Evolutionary conservation across 2,888 invertebrate genomes (phyloP), one percentile per base, ranked within the genome.

Genomic region (Schizaphis graminum): DNA sequence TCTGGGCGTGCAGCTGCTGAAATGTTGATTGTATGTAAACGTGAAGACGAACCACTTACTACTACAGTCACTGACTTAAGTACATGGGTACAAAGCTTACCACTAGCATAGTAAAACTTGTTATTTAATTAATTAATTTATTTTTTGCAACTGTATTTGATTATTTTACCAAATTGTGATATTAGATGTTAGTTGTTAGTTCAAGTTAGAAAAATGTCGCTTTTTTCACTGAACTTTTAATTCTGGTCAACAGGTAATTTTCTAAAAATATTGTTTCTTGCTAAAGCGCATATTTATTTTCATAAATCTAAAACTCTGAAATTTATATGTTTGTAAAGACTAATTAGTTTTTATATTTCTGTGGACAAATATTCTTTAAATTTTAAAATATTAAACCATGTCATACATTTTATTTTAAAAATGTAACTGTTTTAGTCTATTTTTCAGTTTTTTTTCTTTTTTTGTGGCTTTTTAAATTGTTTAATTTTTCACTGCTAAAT

Each of bases 21-120:
- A 96, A 96, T 97, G 92, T 96, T 98, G 89, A 96, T 98, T 91
- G 96, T 96, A 28, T 93, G 94, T 35, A 89, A 95, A 87, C 90
- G 90, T 57, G 94, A 95, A 90, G 87, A 94, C 10, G 94, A 97
- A 95, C 97, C 97, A 84, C 96, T 98, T 95, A 97, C 97, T 95
- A 97, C 98, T 95, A 97, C 97, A 88, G 97, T 97, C 94, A 97
- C 97, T n/a, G 98, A 98, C 96, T 96, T 98, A 94, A 98, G 97
- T 95, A 97, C 98, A 57, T 98, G 98, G 98, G 98, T 98, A 96
- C 98, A 98, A 96, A 98, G 98, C 95, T 98, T 98, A 95, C 97
- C 97, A 94, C 96, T 98, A 95, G 97, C 97, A 95, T 97, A 94
- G 87, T 86, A 44, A 41, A 10, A 61, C 57, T 49, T 85, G 41